Base-by-base conservation (phyloP, 2,797 vertebrate species). In the Anguilla anguilla region DNA sequence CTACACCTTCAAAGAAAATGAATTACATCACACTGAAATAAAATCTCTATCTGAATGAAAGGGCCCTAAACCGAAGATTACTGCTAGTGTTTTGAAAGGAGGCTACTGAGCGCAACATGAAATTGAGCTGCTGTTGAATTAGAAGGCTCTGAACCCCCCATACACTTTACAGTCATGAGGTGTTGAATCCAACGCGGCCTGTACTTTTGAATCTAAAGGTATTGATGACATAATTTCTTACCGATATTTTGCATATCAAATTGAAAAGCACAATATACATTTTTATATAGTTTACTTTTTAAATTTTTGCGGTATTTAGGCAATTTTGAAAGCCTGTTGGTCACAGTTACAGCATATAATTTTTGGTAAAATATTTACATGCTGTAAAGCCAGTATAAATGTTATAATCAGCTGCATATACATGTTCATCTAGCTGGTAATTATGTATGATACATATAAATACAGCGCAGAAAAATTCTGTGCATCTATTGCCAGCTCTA, bases 341-440 rank as follows among this genome's bases (percentile, higher is more conserved):
- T 46, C 43, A 49, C 43, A 82, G 43, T 51, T 82, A 51, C 1
- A 82, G 43, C 79, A 25, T 82, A 51, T 51, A 2, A 51, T 82
- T 82, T 82, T 82, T 82, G 39, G 74, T 77, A n/a, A 51, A 82
- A 49, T 25, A 82, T 82, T 46, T 82, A 82, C 9, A 49, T 82
- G 79, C 79, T 9, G 79, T 19, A 82, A 51, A 82, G 79, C 46
- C 39, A 51, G 79, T 49, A 49, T 82, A 51, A 82, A 82, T 51
- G 19, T 9, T 82, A 46, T 81, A 25, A 81, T 82, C 79, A 49
- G 79, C 79, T 51, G 3, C 22, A n/a, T 82, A 82, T 49, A 82
- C 46, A 82, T 82, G 79, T 82, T 82, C 25, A 46, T 82, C 79
- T 82, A 82, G 43, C 79, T 22, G 79, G 79, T 82, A 79, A 82